Conservation (phyloP, 2,888 invertebrate genomes). For the Eristalis arbustorum region DNA sequence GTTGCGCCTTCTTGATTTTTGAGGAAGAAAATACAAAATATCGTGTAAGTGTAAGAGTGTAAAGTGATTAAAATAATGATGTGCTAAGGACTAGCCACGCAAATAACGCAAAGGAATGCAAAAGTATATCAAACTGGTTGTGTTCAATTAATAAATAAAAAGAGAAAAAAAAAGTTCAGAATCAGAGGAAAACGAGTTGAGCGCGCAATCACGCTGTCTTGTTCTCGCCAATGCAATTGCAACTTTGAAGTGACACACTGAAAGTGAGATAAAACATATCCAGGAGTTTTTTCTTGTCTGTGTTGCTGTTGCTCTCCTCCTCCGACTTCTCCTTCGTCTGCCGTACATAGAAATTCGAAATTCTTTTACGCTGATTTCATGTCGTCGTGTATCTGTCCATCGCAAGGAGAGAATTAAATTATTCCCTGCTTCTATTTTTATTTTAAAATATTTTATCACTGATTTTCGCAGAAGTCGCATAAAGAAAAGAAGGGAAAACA, state of each 20-base stretch:
- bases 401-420: conserved; percentile 14
- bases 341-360: conserved; percentile 34
- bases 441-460: conserved; percentile 27
- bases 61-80: background rate
- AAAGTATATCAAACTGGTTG: conserved; percentile 50
- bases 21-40: background rate
- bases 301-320: conserved; percentile 25
- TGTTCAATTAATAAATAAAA: conserved; percentile 59
- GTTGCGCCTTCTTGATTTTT: conserved; percentile 49
- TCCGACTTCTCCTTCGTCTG: conserved; percentile 32
- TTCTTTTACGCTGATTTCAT: conserved; percentile 70
- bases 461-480: conserved; percentile 1
- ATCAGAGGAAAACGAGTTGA: conserved; percentile 41
- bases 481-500: background rate
- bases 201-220: conserved; percentile 27
- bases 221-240: conserved; percentile 28
- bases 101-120: conserved; percentile 5
- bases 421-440: conserved; percentile 26
- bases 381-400: conserved; percentile 39
- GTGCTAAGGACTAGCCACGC: background rate
- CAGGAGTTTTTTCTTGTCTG: conserved; percentile 27
- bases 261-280: conserved; percentile 52
- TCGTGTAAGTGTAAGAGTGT: background rate
- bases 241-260: conserved; percentile 44
- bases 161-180: conserved; percentile 27